Evolutionary conservation across 2,888 invertebrate species (phyloP).

Genomic region (Nephrotoma flavescens): DNA sequence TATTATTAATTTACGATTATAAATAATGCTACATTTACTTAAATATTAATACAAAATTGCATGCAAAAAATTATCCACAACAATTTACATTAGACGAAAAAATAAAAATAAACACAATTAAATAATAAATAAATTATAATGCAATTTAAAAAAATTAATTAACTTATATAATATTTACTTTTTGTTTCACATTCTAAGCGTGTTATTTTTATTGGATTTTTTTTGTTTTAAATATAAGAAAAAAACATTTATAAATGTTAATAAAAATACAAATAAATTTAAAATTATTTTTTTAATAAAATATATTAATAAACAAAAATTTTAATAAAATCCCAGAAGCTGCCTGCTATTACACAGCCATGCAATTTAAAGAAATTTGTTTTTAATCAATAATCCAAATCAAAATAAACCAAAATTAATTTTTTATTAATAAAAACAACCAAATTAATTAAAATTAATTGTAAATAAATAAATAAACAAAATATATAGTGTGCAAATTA

Average conservation of each 20-base stretch:
- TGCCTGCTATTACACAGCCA: constrained; percentile 3
- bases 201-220: background rate
- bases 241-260: background rate
- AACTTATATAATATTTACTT: background rate
- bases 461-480: background rate
- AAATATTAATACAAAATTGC: background rate
- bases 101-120: background rate
- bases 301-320: background rate
- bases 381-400: background rate
- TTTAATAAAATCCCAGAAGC: background rate
- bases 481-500: background rate
- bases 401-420: background rate
- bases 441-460: background rate
- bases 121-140: background rate
- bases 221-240: background rate
- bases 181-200: background rate
- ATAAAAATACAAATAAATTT: background rate
- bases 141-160: background rate
- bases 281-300: background rate
- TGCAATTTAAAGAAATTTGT: background rate
- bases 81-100: background rate
- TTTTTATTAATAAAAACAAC: background rate
- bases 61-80: background rate
- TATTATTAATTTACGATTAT: background rate
- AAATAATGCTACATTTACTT: background rate